Evolutionary conservation across 1,140 invertebrate genomes (phyloP).

Genomic region (Euura lappo): DNA sequence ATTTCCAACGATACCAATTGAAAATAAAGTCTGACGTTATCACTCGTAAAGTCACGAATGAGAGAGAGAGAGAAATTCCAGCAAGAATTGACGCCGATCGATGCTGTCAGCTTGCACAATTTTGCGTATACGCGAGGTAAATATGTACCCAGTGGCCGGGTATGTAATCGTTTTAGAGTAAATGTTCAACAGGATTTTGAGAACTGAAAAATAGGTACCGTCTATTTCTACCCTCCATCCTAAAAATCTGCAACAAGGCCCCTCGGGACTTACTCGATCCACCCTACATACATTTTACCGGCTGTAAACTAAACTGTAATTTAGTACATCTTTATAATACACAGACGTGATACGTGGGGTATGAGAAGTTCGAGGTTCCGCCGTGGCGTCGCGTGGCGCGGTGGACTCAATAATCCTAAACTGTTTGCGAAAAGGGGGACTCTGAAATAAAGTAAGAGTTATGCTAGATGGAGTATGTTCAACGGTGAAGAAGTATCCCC

Average conservation of each 20-base stretch:
- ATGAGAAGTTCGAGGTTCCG: neutral
- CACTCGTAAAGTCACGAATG: neutral
- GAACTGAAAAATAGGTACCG: no score
- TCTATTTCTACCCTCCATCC: no score
- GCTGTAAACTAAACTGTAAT: no score
- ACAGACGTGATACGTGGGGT: no score
- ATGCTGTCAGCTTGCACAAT: neutral
- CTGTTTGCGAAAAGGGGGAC: neutral
- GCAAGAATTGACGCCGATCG: neutral
- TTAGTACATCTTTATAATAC: no score
- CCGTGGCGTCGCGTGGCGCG: neutral
- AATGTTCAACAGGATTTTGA: no score
- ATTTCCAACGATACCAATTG: no score
- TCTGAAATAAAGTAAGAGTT: neutral
- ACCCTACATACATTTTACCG: no score
- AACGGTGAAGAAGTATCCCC: neutral
- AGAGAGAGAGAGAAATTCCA: neutral
- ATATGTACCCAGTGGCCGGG: neutral
- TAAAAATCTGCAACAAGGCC: no score
- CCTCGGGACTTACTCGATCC: no score
- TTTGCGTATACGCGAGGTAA: neutral
- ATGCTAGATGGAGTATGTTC: neutral
- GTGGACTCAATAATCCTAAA: neutral
- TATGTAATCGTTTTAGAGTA: no score
- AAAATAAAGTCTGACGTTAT: no score